Conservation (phyloP, 2,113 vertebrate genomes). For the Numenius arquata region DNA sequence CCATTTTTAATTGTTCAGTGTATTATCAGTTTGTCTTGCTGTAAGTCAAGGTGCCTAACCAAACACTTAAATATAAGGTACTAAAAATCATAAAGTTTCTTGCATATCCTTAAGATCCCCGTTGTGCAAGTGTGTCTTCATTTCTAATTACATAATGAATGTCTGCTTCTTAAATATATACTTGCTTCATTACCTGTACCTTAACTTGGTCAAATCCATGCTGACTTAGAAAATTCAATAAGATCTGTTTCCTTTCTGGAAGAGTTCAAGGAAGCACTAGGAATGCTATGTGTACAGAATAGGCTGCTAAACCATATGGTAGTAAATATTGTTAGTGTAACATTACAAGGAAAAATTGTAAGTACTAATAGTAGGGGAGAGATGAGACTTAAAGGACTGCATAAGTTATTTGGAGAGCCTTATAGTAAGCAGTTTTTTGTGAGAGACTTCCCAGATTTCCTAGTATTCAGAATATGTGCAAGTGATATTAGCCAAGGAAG, state of each 20-base stretch:
- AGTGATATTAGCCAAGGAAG: background rate
- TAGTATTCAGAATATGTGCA: background rate
- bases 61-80: background rate
- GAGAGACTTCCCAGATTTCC: background rate
- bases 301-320: background rate
- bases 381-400: background rate
- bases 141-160: background rate
- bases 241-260: background rate
- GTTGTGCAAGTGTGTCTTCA: background rate
- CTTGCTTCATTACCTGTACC: background rate
- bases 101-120: background rate
- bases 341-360: background rate
- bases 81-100: background rate
- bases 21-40: background rate
- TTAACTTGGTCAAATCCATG: background rate
- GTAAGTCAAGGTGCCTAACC: background rate
- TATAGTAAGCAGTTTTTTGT: background rate
- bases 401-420: background rate
- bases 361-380: background rate
- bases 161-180: background rate
- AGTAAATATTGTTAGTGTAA: background rate
- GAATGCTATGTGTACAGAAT: background rate
- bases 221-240: background rate
- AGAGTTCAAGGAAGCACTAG: background rate
- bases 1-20: background rate